Percentiles rank a stretch among this genome's conserved stretches.
Conservation (phyloP, 2,113 vertebrate genomes). For the Ploceus nigricollis region DNA sequence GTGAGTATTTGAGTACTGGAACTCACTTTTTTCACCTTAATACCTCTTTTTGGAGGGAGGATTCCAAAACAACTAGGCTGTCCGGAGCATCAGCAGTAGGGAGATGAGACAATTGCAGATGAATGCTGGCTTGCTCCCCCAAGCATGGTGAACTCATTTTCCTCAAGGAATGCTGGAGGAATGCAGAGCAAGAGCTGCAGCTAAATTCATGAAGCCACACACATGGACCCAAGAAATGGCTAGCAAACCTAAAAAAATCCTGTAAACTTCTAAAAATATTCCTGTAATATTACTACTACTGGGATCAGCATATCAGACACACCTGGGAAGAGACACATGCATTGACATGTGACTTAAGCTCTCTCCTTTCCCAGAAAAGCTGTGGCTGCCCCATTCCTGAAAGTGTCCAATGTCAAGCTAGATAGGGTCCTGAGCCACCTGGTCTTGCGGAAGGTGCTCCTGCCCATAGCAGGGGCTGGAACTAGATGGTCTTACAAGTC, state of each 20-base stretch:
- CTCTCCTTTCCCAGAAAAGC: not conserved
- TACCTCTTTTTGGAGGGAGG: not conserved
- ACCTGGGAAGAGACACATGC: not conserved
- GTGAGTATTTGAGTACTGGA: not conserved
- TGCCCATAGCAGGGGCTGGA: not conserved
- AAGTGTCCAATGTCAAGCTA: not conserved
- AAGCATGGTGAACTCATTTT: not conserved
- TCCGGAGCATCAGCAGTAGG: not conserved
- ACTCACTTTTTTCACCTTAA: not conserved
- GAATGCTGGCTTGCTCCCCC: not conserved
- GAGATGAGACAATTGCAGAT: slow-evolving; percentile 8
- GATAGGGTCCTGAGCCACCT: not conserved
- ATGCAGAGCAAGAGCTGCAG: not conserved
- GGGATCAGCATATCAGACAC: not conserved
- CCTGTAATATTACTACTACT: not conserved
- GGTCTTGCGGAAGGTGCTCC: not conserved
- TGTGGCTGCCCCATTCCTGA: not conserved
- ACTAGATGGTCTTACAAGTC: not conserved
- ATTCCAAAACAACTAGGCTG: not conserved
- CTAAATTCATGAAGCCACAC: not conserved
- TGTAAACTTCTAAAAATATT: not conserved
- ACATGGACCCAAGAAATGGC: not conserved
- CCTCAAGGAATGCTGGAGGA: not conserved
- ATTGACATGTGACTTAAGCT: not conserved
- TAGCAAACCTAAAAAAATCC: not conserved